Percentiles rank a stretch among this genome's conserved stretches.
phyloP scores from a whole-genome alignment of 2,888 invertebrate species.

The Thalpophila matura region DNA sequence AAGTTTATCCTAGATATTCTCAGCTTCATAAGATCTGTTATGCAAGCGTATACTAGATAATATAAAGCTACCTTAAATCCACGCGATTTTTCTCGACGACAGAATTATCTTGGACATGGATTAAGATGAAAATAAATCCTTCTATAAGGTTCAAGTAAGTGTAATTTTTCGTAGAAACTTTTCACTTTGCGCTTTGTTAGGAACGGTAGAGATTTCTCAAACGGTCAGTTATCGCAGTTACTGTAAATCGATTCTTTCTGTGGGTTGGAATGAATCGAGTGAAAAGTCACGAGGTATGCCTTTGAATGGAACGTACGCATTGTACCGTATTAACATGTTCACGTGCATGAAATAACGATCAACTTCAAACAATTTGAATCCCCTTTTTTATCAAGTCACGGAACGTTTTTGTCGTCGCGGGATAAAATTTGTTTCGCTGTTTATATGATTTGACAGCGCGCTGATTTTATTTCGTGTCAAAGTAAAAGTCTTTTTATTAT shows the following conservation, averaged over 20 bases:
- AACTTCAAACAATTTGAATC: conserved; percentile 58
- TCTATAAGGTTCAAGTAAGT: conserved; percentile 52
- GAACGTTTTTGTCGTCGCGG: conserved; percentile 37
- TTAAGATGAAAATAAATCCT: conserved; percentile 70
- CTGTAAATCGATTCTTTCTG: conserved; percentile 58
- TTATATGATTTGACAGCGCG: conserved; percentile 30
- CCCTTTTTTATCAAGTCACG: conserved; percentile 46
- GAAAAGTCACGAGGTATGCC: conserved; percentile 54
- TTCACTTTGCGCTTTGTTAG: conserved; percentile 58
- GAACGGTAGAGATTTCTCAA: conserved; percentile 66
- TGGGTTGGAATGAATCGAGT: conserved; percentile 49
- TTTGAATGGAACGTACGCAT: conserved; percentile 57
- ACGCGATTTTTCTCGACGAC: conserved; percentile 31
- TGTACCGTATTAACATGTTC: conserved; percentile 57
- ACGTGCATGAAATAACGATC: conserved; percentile 61
- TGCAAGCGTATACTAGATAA: conserved; percentile 18
- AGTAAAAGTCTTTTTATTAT: conserved; percentile 10
- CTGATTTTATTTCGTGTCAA: conserved; percentile 27
- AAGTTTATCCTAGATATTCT: conserved; percentile 5
- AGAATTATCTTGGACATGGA: conserved; percentile 61
- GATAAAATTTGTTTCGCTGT: conserved; percentile 39
- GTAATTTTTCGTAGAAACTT: conserved; percentile 56
- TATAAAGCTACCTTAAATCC: conserved; percentile 32
- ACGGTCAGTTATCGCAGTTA: conserved; percentile 50
- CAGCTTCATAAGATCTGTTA: conserved; percentile 15